Base-by-base conservation (phyloP, 2,113 vertebrate genomes). In the Brachyhypopomus occidentalis region DNA sequence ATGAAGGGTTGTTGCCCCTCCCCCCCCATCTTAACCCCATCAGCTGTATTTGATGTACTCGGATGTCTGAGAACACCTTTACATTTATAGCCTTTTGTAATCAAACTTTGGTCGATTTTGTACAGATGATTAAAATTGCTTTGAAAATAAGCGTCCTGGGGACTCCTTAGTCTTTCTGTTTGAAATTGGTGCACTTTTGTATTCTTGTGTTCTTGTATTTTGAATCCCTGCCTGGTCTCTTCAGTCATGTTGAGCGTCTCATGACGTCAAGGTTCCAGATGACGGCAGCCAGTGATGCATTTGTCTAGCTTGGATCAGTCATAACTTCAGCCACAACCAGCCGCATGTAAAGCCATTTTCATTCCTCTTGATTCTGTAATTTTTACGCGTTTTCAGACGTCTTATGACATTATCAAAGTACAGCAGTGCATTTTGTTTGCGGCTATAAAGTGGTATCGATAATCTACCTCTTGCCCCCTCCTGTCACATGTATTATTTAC, bases 81-180 rank as follows among this genome's bases (percentile, higher is more conserved):
- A 92, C 91, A 94, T 95, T 95, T 95, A 93, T 96, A 89, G 83
- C 85, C 93, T 96, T 89, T 96, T 96, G 94, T 96, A 96, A 96
- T 96, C 94, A 86, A 93, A 92, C 95, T 94, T 38, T 58, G 36
- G 48, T 79, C 92, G 94, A 94, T 95, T 98, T 98, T 99, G 95
- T 98, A 98, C 89, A 79, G 72, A 59, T 93, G 91, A 86, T 88
- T 86, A 87, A 87, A 83, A 63, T 83, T 77, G 75, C 75, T 82
- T 82, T 81, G 27, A 86, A 84, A 81, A 78, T 30, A 75, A 75
- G 25, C 60, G 38, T 36, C 58, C 75, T 75, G 66, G 73, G 48
- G 17, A 14, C 48, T 23, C 2, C 11, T 72, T 45, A 76, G 1
- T 63, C 63, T 80, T 80, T 7, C 52, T 75, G 48, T 30, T 11